Evolutionary conservation across 1,140 invertebrate species (phyloP).

Genomic region (Bombus superbus): DNA sequence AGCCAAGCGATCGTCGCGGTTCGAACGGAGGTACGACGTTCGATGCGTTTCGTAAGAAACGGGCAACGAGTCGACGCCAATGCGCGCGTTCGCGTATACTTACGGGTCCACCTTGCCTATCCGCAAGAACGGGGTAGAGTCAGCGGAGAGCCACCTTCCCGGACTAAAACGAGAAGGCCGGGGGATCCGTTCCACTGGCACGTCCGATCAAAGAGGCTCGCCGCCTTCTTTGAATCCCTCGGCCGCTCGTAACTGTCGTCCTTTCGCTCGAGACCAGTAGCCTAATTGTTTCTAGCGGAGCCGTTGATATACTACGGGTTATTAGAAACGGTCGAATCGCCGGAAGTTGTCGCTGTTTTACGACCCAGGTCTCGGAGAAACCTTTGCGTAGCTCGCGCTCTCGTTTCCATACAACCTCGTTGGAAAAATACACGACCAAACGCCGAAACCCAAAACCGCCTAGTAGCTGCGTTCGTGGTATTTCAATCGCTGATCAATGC

Average conservation of each 20-base stretch:
- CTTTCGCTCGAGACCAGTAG: slow-evolving; percentile 46
- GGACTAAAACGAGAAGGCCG: slow-evolving; percentile 50
- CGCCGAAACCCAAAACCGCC: no score
- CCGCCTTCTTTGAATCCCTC: slow-evolving; percentile 60
- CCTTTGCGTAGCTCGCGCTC: background rate
- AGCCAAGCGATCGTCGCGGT: no score
- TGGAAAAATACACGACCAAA: no score
- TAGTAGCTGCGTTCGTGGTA: no score
- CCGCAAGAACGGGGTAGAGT: slow-evolving; percentile 46
- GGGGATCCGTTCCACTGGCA: slow-evolving; percentile 54
- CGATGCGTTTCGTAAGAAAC: background rate
- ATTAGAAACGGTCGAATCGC: slow-evolving; percentile 25
- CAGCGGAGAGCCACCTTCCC: slow-evolving; percentile 56
- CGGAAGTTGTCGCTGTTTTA: slow-evolving; percentile 20
- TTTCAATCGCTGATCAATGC: background rate
- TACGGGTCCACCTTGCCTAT: slow-evolving; percentile 33
- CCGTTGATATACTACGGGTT: slow-evolving; percentile 18
- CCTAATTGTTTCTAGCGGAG: slow-evolving; percentile 51
- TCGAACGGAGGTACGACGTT: no score
- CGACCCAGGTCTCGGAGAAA: background rate
- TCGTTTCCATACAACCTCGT: background rate
- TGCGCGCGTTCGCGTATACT: slow-evolving; percentile 15
- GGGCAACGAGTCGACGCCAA: slow-evolving; percentile 13
- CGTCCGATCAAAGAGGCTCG: slow-evolving; percentile 64
- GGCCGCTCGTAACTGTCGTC: slow-evolving; percentile 55